Base-by-base conservation (phyloP, 2,888 invertebrate genomes). In the Laothoe populi region DNA sequence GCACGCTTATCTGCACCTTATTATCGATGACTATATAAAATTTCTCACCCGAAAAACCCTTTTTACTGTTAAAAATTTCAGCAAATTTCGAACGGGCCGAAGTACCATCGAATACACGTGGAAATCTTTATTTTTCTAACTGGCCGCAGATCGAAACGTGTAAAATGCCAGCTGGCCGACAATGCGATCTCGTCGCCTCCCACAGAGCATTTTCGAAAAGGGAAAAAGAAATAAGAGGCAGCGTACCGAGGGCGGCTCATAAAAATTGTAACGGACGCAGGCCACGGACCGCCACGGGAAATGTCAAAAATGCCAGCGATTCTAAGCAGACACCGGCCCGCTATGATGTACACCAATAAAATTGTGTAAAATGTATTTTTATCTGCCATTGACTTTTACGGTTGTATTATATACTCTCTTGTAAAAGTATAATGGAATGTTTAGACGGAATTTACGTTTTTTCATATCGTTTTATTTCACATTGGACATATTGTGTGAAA, bases 241-340 rank as follows among this genome's bases (percentile, higher is more conserved):
- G 72, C 10, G 19, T 68, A 71, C 75, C 73, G 73, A 77, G 80
- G 74, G 73, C 63, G 78, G 78, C 83, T 88, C 87, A 89, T 91
- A 84, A 90, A 90, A 87, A 75, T 87, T 91, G 84, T 86, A 88
- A 75, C 73, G 70, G 69, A 70, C 72, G 70, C 73, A 71, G 75
- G 70, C 77, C 72, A 68, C 72, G 68, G 70, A 68, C 66, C 68
- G 73, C 68, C 67, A 66, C 73, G 75, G 78, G 78, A 82, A 81
- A 83, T 79, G 80, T 73, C 74, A 75, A 75, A 81, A 82, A 83
- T 75, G 71, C 69, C 71, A 70, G 70, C 68, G 64, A 70, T 64
- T 70, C 69, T 69, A 64, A 67, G 70, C 69, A 70, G 64, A 60
- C 60, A 49, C 38, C 35, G 53, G 35, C 19, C 53, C 35, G 53